Evolutionary conservation across 2,113 vertebrate genomes (phyloP).

Genomic region (Bubo bubo): DNA sequence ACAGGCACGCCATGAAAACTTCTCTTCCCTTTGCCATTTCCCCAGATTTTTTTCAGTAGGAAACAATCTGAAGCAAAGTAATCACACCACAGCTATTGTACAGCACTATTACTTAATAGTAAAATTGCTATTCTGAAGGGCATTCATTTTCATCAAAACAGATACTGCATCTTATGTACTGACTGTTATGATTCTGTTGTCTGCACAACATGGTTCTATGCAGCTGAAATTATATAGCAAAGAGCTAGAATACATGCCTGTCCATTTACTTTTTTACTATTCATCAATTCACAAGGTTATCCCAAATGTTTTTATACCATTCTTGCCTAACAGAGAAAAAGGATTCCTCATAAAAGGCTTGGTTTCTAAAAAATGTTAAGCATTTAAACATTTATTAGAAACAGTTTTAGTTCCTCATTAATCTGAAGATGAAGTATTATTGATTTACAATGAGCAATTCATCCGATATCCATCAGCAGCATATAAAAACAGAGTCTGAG

Average conservation of each 20-base stretch:
- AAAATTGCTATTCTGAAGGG: neutral
- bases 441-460: conserved; percentile 70
- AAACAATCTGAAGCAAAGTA: neutral
- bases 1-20: neutral
- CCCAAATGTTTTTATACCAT: conserved; percentile 58
- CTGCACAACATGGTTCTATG: neutral
- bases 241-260: neutral
- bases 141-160: neutral
- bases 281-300: conserved; percentile 56
- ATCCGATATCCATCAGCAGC: conserved; percentile 63
- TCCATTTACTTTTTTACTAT: neutral
- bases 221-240: conserved; percentile 53
- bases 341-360: conserved; percentile 59
- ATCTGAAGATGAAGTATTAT: conserved; percentile 68
- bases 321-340: conserved; percentile 22
- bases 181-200: neutral
- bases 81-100: neutral
- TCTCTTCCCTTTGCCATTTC: neutral
- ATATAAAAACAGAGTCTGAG: conserved; percentile 60
- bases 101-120: neutral
- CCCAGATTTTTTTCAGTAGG: neutral
- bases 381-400: conserved; percentile 76
- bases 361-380: conserved; percentile 71
- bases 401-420: conserved; percentile 69
- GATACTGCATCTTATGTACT: neutral